Conservation (phyloP, 2,797 vertebrate genomes). For the Tolypeutes matacus region DNA sequence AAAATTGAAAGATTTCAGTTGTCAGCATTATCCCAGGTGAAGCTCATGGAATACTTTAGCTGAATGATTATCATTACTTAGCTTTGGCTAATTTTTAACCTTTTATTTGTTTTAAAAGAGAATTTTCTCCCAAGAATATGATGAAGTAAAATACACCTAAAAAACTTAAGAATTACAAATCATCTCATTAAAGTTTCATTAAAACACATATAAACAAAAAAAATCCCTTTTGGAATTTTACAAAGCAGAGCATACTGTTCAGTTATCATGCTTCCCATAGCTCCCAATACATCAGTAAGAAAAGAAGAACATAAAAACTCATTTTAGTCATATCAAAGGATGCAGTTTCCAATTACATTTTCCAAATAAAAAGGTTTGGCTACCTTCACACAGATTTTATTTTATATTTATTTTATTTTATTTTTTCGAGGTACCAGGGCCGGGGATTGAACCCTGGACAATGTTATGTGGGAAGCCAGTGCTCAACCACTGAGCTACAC, state of each 20-base stretch:
- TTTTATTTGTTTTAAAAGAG: constrained; percentile 38
- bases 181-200: constrained; percentile 57
- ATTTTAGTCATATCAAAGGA: constrained; percentile 34
- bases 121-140: constrained; percentile 30
- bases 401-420: no score
- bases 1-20: constrained; percentile 59
- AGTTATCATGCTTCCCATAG: neutral
- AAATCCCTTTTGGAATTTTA: constrained; percentile 40
- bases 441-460: no score
- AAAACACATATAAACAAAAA: constrained; percentile 8
- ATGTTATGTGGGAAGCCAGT: no score
- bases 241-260: neutral
- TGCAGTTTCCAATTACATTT: constrained; percentile 72
- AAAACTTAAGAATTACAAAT: constrained; percentile 50
- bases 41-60: constrained; percentile 32
- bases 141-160: constrained; percentile 33
- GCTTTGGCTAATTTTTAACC: constrained; percentile 2
- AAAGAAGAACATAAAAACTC: accelerated
- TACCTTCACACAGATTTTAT: constrained; percentile 55
- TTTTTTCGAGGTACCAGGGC: no score
- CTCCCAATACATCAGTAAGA: neutral
- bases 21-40: constrained; percentile 24
- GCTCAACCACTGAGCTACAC: no score
- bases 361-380: constrained; percentile 76
- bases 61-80: constrained; percentile 46